These are phyloP conservation scores for Micronycteris hirsuta DNA, from an alignment of 2,113 vertebrate genomes.

Conservation along the genomic window DNA sequence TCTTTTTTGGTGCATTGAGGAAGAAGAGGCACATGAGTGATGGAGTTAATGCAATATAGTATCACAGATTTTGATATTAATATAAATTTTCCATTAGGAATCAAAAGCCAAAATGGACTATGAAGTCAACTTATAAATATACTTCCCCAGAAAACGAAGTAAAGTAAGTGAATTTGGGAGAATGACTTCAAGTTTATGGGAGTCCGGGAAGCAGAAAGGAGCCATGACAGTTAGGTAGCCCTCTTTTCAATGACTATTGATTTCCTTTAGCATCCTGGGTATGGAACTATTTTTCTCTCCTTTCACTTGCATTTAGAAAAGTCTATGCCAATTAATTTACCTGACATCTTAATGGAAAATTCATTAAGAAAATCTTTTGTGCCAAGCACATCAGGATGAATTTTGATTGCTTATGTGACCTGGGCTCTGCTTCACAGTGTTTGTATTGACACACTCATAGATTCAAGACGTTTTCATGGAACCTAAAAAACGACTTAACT, in stretches of 20 bases:
- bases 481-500: slow-evolving; percentile 1
- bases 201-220: neutral
- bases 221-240: neutral
- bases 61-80: neutral
- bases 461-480: slow-evolving; percentile 27
- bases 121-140: neutral
- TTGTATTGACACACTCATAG: slow-evolving; percentile 49
- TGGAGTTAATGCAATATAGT: neutral
- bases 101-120: neutral
- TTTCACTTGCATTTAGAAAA: slow-evolving; percentile 34
- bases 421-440: neutral
- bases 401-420: slow-evolving; percentile 39
- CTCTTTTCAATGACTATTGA: neutral
- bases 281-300: neutral
- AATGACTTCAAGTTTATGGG: neutral
- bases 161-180: neutral
- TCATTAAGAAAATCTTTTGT: slow-evolving; percentile 59
- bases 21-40: neutral
- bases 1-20: neutral
- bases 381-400: slow-evolving; percentile 27
- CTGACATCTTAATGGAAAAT: slow-evolving; percentile 56
- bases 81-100: neutral
- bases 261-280: slow-evolving; percentile 28
- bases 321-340: slow-evolving; percentile 45
- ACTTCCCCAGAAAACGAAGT: neutral